Percentiles rank a stretch among this genome's conserved stretches.
phyloP scores from a whole-genome alignment of 2,113 vertebrate species.

The Balaenoptera acutorostrata region DNA sequence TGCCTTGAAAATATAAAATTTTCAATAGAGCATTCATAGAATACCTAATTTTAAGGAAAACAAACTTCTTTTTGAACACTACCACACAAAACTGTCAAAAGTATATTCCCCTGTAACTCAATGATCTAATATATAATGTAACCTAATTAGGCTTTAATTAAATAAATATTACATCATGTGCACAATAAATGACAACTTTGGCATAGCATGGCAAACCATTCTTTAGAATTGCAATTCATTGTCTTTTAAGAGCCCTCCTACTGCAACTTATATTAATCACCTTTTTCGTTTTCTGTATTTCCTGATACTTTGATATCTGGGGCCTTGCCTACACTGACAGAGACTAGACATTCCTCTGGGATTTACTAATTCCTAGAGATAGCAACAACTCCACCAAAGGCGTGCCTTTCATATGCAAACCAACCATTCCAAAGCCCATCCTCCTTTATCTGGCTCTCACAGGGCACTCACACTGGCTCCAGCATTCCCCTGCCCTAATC shows the following conservation, averaged over 20 bases:
- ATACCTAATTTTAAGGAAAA: slow-evolving; percentile 31
- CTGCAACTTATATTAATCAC: background rate
- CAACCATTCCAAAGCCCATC: background rate
- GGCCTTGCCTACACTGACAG: background rate
- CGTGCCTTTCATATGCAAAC: background rate
- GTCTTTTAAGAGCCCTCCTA: background rate
- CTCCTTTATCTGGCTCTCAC: background rate
- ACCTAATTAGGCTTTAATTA: slow-evolving; percentile 19
- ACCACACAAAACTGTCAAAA: slow-evolving; percentile 24
- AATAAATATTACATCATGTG: background rate
- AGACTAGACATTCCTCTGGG: background rate
- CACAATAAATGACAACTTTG: background rate
- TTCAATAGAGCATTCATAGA: background rate
- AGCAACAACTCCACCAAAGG: background rate
- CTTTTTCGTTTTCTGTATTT: background rate
- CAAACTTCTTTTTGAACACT: background rate
- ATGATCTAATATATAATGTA: background rate
- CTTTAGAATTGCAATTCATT: background rate
- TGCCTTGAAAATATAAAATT: slow-evolving; percentile 29
- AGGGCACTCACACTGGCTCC: background rate
- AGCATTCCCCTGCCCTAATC: background rate
- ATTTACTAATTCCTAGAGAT: background rate
- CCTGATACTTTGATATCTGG: background rate
- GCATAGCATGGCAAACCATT: background rate
- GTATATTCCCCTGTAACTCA: background rate